Conservation (phyloP, 2,797 vertebrate species). For the Corythornis leucogaster region DNA sequence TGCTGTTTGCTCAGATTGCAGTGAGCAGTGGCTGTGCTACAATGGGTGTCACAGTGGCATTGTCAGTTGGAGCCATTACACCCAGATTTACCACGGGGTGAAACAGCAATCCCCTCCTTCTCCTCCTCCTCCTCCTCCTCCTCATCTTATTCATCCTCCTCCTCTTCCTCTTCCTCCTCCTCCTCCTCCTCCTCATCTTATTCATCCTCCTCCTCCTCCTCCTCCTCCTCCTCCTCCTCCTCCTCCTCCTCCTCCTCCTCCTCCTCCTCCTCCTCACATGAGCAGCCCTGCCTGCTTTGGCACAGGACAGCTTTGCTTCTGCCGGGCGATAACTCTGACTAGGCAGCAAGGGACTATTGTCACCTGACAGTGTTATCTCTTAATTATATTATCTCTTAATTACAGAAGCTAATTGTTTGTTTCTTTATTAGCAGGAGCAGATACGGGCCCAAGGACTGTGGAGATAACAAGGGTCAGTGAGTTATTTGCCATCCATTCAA, state of each 20-base stretch:
- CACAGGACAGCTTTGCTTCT: background rate
- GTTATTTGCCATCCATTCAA: constrained; percentile 19
- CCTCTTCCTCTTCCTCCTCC: background rate
- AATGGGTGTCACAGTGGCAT: background rate
- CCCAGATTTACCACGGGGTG: background rate
- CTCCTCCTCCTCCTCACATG: background rate
- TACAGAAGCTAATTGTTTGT: constrained; percentile 63
- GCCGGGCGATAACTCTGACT: constrained; percentile 38
- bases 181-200: background rate
- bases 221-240: background rate
- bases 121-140: background rate
- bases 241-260: background rate
- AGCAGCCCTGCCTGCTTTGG: background rate
- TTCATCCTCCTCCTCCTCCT: background rate
- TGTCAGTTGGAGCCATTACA: background rate
- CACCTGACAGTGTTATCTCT: constrained; percentile 43
- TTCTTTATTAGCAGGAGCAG: constrained; percentile 74
- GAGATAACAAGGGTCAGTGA: constrained; percentile 89
- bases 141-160: too few species aligned
- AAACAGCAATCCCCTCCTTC: background rate
- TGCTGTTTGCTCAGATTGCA: background rate
- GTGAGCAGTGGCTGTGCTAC: background rate
- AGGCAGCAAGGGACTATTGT: constrained; percentile 7
- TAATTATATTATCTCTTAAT: constrained; percentile 68
- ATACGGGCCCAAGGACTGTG: constrained; percentile 84